These are phyloP conservation scores for Pachyuromys duprasi DNA, from an alignment of 2,797 vertebrate genomes.

Conservation along the genomic window DNA sequence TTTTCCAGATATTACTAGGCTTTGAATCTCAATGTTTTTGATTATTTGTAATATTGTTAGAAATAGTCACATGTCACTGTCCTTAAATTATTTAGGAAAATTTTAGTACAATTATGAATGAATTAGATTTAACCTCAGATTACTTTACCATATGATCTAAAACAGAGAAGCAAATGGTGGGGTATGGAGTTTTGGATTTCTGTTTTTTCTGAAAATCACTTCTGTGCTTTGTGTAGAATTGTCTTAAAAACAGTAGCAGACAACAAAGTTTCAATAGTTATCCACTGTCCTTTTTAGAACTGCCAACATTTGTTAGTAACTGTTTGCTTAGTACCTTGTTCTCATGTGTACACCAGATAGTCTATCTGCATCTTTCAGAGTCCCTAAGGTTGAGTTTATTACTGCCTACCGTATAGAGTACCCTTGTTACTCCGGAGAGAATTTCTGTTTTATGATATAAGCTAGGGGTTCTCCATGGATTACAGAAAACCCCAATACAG, in stretches of 20 bases:
- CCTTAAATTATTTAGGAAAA: conserved; percentile 70
- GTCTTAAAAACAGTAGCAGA: conserved; percentile 29
- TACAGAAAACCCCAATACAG: not conserved
- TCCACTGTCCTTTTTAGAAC: conserved; percentile 32
- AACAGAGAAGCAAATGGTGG: conserved; percentile 20
- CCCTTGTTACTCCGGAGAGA: conserved; percentile 45
- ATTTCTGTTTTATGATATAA: not conserved
- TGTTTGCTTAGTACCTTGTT: not conserved
- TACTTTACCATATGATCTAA: conserved; percentile 58
- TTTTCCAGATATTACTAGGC: conserved; percentile 62
- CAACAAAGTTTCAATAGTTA: not conserved
- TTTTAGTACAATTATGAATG: conserved; percentile 69
- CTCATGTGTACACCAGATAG: not conserved
- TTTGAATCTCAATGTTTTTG: conserved; percentile 71
- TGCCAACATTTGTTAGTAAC: not conserved
- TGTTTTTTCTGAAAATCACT: conserved; percentile 2
- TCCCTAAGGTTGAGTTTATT: not conserved
- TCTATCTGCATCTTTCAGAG: not conserved
- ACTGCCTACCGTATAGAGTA: not conserved
- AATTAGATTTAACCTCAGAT: conserved; percentile 66
- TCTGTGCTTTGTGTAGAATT: conserved; percentile 51
- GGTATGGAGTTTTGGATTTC: conserved; percentile 44
- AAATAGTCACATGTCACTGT: conserved; percentile 61
- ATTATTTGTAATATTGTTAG: conserved; percentile 67
- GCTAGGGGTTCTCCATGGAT: not conserved